Evolutionary conservation across 1,140 invertebrate species (phyloP).

Genomic region (Nixonia krombeini): DNA sequence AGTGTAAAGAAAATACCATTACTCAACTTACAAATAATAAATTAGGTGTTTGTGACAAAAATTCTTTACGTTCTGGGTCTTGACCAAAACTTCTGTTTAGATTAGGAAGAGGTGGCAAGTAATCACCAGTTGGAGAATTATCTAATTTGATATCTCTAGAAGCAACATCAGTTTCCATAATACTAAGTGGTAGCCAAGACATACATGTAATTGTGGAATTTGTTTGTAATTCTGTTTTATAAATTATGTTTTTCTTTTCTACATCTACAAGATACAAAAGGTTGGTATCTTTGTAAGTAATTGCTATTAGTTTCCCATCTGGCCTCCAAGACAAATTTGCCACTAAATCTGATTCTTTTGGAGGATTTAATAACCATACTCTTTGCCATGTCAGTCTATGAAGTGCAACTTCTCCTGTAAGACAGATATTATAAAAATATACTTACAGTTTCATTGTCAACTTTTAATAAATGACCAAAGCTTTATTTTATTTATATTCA

Average conservation of each 20-base stretch:
- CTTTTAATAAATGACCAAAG: no score
- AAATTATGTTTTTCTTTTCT: slow-evolving; percentile 88
- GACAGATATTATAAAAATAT: no score
- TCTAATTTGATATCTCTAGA: slow-evolving; percentile 30
- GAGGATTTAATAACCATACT: slow-evolving; percentile 87
- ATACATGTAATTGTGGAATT: slow-evolving; percentile 72
- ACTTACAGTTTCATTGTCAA: no score
- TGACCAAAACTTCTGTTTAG: slow-evolving; percentile 74
- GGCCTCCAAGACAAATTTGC: slow-evolving; percentile 90
- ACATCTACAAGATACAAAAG: slow-evolving; percentile 83
- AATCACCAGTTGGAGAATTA: slow-evolving; percentile 58
- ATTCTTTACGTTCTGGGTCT: slow-evolving; percentile 65
- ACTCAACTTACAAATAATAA: slow-evolving; percentile 63
- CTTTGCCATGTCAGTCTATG: slow-evolving; percentile 94
- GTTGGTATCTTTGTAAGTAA: slow-evolving; percentile 69
- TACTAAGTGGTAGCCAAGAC: slow-evolving; percentile 71
- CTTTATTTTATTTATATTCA: no score
- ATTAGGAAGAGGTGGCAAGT: slow-evolving; percentile 74
- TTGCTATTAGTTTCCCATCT: slow-evolving; percentile 91
- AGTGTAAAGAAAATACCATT: no score
- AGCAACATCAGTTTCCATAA: slow-evolving; percentile 19
- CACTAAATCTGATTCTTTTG: slow-evolving; percentile 78
- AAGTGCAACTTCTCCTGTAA: slow-evolving; percentile 86
- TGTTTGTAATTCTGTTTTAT: slow-evolving; percentile 76
- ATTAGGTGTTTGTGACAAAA: slow-evolving; percentile 59